phyloP scores from a whole-genome alignment of 2,113 vertebrate species.

The Ciconia boyciana region DNA sequence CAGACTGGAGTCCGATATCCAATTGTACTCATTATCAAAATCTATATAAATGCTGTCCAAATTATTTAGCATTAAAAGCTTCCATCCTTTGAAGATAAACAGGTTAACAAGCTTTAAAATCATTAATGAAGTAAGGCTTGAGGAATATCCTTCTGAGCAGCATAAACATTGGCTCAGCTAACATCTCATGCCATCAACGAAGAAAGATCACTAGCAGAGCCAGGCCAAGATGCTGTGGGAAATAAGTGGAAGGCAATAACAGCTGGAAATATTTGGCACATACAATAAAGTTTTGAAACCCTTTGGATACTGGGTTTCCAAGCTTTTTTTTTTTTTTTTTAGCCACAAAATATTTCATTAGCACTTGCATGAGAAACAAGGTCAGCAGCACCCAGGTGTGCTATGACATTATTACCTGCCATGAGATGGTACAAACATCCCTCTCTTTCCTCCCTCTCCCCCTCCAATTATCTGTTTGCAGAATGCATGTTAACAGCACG shows the following conservation, averaged over 20 bases:
- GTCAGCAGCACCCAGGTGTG: constrained; percentile 1
- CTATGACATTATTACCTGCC: background rate
- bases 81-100: constrained; percentile 59
- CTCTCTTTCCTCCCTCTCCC: background rate
- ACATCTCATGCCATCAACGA: constrained; percentile 54
- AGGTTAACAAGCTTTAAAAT: constrained; percentile 56
- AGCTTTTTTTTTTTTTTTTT: background rate
- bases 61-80: constrained; percentile 23
- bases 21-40: constrained; percentile 22
- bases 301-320: constrained; percentile 36
- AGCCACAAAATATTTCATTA: background rate
- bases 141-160: constrained; percentile 44
- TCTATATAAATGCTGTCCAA: background rate
- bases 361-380: background rate
- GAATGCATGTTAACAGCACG: background rate
- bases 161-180: constrained; percentile 67
- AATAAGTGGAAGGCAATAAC: constrained; percentile 63
- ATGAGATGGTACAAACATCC: background rate
- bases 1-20: background rate
- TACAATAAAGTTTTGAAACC: constrained; percentile 54
- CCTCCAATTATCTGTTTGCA: background rate
- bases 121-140: constrained; percentile 53
- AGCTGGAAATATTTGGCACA: constrained; percentile 70
- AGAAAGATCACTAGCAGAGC: constrained; percentile 45
- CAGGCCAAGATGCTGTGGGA: constrained; percentile 70